These are phyloP conservation scores for Neomorphus geoffroyi DNA, from an alignment of 2,797 vertebrate genomes.

Conservation along the genomic window DNA sequence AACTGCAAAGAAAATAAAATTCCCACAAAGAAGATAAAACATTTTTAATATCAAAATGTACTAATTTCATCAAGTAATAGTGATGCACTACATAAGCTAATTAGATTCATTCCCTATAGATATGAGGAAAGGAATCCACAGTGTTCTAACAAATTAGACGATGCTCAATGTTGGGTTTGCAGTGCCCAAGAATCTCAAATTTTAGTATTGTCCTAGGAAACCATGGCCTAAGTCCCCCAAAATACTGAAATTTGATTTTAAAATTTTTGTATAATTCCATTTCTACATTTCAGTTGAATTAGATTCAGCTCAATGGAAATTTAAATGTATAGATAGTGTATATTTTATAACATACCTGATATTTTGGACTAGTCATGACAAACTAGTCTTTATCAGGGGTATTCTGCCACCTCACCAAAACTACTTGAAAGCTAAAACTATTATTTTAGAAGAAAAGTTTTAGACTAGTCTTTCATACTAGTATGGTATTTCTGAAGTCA, in stretches of 20 bases:
- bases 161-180: neutral
- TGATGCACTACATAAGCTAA: neutral
- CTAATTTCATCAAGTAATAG: neutral
- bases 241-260: neutral
- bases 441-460: neutral
- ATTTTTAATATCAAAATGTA: neutral
- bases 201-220: neutral
- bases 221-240: neutral
- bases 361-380: neutral
- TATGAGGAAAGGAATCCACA: neutral
- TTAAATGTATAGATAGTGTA: neutral
- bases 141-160: neutral
- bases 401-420: neutral
- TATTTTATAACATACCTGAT: neutral
- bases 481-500: neutral
- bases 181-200: neutral
- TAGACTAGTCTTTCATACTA: neutral
- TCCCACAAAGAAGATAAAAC: neutral
- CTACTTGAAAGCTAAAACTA: neutral
- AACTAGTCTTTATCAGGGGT: neutral
- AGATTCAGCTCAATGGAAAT: neutral
- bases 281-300: neutral
- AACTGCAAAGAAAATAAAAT: neutral
- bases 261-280: neutral
- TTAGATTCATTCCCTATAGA: neutral